Evolutionary conservation across 2,888 invertebrate species (phyloP).

Genomic region (Tenthredo livida): DNA sequence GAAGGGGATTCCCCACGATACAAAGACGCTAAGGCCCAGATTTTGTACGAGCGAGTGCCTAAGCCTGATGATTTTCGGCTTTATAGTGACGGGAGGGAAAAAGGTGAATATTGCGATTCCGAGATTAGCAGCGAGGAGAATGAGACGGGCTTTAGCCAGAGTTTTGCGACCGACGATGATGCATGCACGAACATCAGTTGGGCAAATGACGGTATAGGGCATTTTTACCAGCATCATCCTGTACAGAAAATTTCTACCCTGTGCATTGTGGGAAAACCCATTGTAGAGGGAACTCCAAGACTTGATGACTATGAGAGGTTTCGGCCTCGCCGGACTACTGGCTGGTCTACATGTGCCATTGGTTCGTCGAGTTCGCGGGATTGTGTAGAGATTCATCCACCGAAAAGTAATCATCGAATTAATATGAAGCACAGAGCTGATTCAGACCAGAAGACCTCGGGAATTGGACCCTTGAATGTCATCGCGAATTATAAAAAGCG

Average conservation of each 20-base stretch:
- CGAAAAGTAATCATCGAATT: neutral
- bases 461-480: neutral
- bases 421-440: neutral
- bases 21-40: neutral
- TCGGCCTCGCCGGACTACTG: constrained; percentile 6
- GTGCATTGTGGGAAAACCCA: neutral
- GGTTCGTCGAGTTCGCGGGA: constrained; percentile 22
- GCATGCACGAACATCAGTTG: neutral
- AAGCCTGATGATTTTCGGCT: neutral
- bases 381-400: neutral
- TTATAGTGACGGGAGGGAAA: neutral
- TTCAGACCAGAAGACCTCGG: neutral
- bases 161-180: neutral
- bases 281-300: neutral
- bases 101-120: neutral
- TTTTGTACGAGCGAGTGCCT: neutral
- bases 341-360: constrained; percentile 37
- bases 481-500: constrained; percentile 46
- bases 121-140: constrained; percentile 28
- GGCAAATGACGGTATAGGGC: neutral
- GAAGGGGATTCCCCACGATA: constrained; percentile 22
- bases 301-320: constrained; percentile 14
- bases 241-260: neutral
- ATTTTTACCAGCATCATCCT: neutral
- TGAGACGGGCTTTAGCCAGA: neutral